Base-by-base conservation (phyloP, 2,888 invertebrate genomes). In the Mactromeris polynyma region DNA sequence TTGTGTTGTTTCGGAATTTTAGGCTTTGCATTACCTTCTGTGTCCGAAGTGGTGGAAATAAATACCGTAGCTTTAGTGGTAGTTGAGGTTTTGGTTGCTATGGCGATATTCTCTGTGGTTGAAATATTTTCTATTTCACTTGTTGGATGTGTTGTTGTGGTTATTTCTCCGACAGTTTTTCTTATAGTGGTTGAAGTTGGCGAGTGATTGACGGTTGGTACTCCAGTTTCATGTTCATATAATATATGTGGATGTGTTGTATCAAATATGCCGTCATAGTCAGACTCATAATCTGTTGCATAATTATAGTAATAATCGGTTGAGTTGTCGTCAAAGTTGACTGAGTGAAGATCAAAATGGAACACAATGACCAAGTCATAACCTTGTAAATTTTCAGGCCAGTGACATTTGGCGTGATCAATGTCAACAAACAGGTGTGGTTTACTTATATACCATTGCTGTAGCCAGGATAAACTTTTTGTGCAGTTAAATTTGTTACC, bases 401-500 rank as follows among this genome's bases (percentile, higher is more conserved):
- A 85, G 33, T 86, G 85, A 78, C 95, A 95, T 51, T 80, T 78
- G 1, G 94, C 89, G 21, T 89, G 54, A 14, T 88, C 86, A 11
- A 90, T 85, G 21, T 92, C 84, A 11, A 58, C 36, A 78, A 95
- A 94, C 36, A 92, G 83, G 4, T 87, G 69, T 31, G 89, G 88
- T 38, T 93, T 84, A 9, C 86, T 85, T 33, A 81, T 85, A 46
- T 95, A 92, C 94, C 94, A 94, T 54, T 92, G 98, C 9, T 98
- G 97, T 0, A 98, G 97, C 98, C 98, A 98, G 51, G 98, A 97
- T 0, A 98, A 96, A 42, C 98, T 97, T 95, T 98, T 98, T 96
- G 98, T 98, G 95, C 99, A 99, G 89, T 98, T 97, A 95, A 98
- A 97, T 7, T 98, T 98, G 96, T 99, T 99, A 81, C 97, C 98